These are phyloP conservation scores for Chionis minor DNA, from an alignment of 2,113 vertebrate species.

Conservation along the genomic window DNA sequence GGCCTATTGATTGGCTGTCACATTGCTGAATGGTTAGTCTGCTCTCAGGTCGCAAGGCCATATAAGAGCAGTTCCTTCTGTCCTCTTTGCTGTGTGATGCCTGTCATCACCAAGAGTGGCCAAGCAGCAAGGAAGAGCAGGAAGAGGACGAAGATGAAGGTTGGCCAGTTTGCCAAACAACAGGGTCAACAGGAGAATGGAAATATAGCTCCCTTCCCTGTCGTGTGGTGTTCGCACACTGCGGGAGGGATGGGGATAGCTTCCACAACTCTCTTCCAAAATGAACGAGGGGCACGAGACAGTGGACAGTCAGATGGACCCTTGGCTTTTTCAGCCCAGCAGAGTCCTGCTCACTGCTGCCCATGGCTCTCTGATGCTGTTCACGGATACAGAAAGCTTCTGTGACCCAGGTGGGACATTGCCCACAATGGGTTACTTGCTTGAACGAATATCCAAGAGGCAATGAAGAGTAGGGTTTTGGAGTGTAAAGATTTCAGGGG, in stretches of 20 bases:
- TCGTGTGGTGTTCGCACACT: not conserved
- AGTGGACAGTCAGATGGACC: not conserved
- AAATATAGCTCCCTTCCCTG: not conserved
- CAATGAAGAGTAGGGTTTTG: not conserved
- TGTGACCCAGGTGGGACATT: not conserved
- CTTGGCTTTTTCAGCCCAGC: not conserved
- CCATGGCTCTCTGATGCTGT: not conserved
- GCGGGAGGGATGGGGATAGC: not conserved
- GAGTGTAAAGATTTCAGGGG: not conserved
- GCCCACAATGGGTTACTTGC: not conserved
- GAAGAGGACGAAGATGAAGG: not conserved
- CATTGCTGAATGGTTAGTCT: not conserved
- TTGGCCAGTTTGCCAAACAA: not conserved
- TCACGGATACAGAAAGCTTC: not conserved
- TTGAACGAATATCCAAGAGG: not conserved
- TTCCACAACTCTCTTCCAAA: not conserved
- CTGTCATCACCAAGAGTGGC: not conserved
- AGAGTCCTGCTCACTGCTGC: not conserved
- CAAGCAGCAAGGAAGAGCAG: not conserved
- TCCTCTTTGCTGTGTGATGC: not conserved
- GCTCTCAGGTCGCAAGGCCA: not conserved
- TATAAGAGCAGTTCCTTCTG: not conserved
- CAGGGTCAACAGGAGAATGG: not conserved
- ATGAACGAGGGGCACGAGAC: not conserved
- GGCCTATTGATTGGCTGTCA: constrained; percentile 52